These are phyloP conservation scores for Lipophrys pholis DNA, from an alignment of 2,113 vertebrate genomes.

Conservation along the genomic window DNA sequence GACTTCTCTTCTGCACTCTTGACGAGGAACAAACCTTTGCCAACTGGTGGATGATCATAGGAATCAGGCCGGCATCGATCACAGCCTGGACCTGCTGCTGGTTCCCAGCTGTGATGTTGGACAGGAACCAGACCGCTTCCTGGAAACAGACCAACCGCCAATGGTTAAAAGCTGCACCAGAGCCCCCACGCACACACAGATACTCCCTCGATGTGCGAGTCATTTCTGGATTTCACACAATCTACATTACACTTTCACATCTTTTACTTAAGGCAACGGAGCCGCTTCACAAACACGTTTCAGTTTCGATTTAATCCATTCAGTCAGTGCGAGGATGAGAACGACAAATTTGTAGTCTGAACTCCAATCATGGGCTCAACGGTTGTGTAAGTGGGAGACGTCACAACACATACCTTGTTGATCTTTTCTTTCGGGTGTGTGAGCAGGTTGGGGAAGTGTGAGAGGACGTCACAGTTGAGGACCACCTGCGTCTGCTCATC, in stretches of 20 bases:
- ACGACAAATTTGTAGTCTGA: no score
- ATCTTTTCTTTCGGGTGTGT: conserved; percentile 99
- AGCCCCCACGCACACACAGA: not conserved
- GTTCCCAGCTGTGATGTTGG: conserved; percentile 99
- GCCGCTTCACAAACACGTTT: no score
- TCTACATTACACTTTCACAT: no score
- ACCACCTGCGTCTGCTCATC: conserved; percentile 99
- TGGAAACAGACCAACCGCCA: conserved; percentile 72
- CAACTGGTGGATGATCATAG: conserved; percentile 99
- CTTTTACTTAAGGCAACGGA: no score
- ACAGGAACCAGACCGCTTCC: conserved; percentile 99
- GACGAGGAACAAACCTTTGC: conserved; percentile 88
- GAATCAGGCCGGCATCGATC: conserved; percentile 97
- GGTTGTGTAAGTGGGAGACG: no score
- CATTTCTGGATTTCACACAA: not conserved
- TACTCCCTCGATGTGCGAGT: not conserved
- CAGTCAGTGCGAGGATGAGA: no score
- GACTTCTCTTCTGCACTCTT: not conserved
- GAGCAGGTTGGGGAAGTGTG: conserved; percentile 96
- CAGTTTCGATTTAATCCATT: no score
- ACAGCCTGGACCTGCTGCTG: conserved; percentile 99
- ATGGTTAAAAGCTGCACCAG: conserved; percentile 11
- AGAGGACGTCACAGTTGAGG: conserved; percentile 98
- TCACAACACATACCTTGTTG: conserved; percentile 89
- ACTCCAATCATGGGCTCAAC: no score